These are phyloP conservation scores for Pollenia amentaria DNA, from an alignment of 2,888 invertebrate genomes.

Conservation along the genomic window DNA sequence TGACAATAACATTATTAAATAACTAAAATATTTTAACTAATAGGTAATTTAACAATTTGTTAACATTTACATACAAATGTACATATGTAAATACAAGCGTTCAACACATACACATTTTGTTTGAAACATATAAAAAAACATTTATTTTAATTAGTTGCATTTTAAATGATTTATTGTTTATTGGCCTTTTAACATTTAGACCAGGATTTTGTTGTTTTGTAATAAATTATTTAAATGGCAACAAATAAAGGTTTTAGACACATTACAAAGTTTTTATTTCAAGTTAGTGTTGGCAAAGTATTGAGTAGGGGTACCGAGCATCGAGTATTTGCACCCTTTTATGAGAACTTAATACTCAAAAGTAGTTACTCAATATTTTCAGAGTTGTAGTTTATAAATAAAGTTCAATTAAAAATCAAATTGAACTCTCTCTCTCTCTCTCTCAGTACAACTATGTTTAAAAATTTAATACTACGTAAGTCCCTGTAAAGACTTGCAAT, in stretches of 20 bases:
- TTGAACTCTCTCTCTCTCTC: too few species aligned
- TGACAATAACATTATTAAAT: constrained; percentile 54
- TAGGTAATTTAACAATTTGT: constrained; percentile 58
- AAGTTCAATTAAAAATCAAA: too few species aligned
- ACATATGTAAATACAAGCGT: not conserved
- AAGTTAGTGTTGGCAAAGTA: not conserved
- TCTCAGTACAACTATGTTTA: too few species aligned
- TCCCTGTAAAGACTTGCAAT: too few species aligned
- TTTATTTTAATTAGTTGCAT: constrained; percentile 74
- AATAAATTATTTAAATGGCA: constrained; percentile 49
- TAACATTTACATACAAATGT: not conserved
- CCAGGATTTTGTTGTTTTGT: constrained; percentile 44
- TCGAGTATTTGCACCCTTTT: too few species aligned
- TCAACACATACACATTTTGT: not conserved
- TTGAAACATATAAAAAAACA: constrained; percentile 41
- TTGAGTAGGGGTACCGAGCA: too few species aligned
- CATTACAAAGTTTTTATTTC: constrained; percentile 44
- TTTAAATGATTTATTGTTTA: constrained; percentile 70
- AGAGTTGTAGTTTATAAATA: too few species aligned
- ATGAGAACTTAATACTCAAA: too few species aligned
- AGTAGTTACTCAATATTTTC: too few species aligned
- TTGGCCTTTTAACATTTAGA: constrained; percentile 64
- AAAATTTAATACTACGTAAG: too few species aligned
- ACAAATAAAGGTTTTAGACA: constrained; percentile 46
- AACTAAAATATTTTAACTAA: constrained; percentile 36